Base-by-base conservation (phyloP, 2,888 invertebrate genomes). In the Mesorhabditis sp. region DNA sequence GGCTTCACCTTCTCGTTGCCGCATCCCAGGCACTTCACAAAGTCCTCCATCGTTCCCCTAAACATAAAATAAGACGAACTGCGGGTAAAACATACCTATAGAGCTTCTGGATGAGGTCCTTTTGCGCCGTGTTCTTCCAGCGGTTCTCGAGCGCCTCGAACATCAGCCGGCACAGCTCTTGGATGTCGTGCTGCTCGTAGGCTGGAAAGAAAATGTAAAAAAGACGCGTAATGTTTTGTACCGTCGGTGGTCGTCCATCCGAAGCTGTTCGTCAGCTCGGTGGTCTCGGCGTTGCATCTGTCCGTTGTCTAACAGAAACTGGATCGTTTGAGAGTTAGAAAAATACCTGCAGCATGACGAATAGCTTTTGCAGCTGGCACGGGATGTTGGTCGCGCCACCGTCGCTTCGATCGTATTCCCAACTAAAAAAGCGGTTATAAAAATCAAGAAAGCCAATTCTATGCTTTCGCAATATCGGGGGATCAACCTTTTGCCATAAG, bases 131-230 rank as follows among this genome's bases (percentile, higher is more conserved):
- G 2, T 72, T 74, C 78, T 92, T 91, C 87, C 93, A 92, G 82
- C 91, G 92, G 78, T 91, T 90, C 86, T 93, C 93, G 65, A 94
- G 87, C 0, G 93, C 93, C 86, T 94, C 93, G 86, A 94, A 93
- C 92, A 94, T 93, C 6, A 93, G 92, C 64, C 93, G 89, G 85
- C 92, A 93, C 69, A 94, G 87, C 86, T 94, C 93, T 86, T 94
- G 93, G 67, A 94, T 92, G 85, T 94, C 94, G 85, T 94, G 94
- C 84, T 94, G 94, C 81, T 93, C 92, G 92, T 93, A 93, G 0
- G 92, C 92, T 88, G 76, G 7, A 80, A 69, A 44, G 42, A 28
- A 28, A 1, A 50, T 2, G n/a, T 50, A 50, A 28, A 28, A 28
- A 28, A 2, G 28, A 28, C 28, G 28, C 2, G 1, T 28, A 28